Evolutionary conservation across 2,888 invertebrate species (phyloP).

Genomic region (Tetranychus piercei): DNA sequence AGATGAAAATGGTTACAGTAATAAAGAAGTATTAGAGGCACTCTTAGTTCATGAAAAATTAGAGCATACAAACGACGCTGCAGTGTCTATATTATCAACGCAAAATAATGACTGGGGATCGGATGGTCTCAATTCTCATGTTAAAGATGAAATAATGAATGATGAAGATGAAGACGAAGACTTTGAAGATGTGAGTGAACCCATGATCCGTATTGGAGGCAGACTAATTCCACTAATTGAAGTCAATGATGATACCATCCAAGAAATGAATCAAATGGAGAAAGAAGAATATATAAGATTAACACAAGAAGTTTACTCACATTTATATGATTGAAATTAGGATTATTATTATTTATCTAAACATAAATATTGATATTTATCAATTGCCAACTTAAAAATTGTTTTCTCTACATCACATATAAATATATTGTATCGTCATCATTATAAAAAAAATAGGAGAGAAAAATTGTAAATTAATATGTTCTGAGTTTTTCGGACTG

Average conservation of each 20-base stretch:
- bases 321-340: slow-evolving; percentile 34
- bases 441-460: too few relatives aligned
- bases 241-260: slow-evolving; percentile 65
- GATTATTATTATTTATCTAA: too few relatives aligned
- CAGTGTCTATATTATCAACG: slow-evolving; percentile 47
- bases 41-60: slow-evolving; percentile 66
- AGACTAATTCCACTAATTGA: slow-evolving; percentile 59
- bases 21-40: slow-evolving; percentile 66
- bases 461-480: too few relatives aligned
- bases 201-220: slow-evolving; percentile 56
- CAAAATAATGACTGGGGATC: slow-evolving; percentile 30
- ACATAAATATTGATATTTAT: too few relatives aligned
- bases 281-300: slow-evolving; percentile 83
- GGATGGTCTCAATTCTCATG: background rate
- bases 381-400: too few relatives aligned
- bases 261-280: slow-evolving; percentile 72
- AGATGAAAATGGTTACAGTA: slow-evolving; percentile 36
- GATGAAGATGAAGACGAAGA: background rate
- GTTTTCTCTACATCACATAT: too few relatives aligned
- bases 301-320: slow-evolving; percentile 79
- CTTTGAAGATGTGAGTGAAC: background rate
- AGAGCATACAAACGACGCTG: slow-evolving; percentile 67
- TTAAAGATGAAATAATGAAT: slow-evolving; percentile 44
- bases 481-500: too few relatives aligned
- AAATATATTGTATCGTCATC: too few relatives aligned